phyloP scores from a whole-genome alignment of 2,113 vertebrate species.

The Rhegmatorhina hoffmannsi region DNA sequence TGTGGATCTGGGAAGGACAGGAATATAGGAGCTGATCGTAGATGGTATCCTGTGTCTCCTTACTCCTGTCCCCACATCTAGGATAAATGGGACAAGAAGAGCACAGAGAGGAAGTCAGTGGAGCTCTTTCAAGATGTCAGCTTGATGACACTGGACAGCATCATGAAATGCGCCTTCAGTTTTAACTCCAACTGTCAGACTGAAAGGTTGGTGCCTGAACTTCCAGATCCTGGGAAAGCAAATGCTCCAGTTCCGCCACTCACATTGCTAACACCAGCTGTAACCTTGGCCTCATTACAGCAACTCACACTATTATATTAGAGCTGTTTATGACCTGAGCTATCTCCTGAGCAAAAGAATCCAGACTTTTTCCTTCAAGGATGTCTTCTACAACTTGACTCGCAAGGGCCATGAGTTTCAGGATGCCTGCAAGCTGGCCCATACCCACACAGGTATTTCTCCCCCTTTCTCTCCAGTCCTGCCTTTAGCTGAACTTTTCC shows the following conservation, averaged over 20 bases:
- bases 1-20: not conserved
- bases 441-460: conserved; percentile 79
- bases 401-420: conserved; percentile 70
- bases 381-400: conserved; percentile 79
- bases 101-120: conserved; percentile 61
- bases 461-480: not conserved
- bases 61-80: conserved; percentile 12
- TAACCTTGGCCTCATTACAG: conserved; percentile 47
- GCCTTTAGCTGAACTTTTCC: not conserved
- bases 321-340: conserved; percentile 81
- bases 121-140: conserved; percentile 84
- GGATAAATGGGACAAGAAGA: conserved; percentile 84
- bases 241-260: not conserved
- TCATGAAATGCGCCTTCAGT: conserved; percentile 90
- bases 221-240: not conserved
- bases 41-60: not conserved
- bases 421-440: conserved; percentile 72
- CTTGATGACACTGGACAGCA: conserved; percentile 88
- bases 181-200: conserved; percentile 76
- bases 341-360: conserved; percentile 59
- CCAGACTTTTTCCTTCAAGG: conserved; percentile 70
- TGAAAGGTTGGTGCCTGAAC: conserved; percentile 73
- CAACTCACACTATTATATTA: conserved; percentile 76
- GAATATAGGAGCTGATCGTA: not conserved
- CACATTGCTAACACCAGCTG: not conserved